Evolutionary conservation across 2,797 vertebrate genomes (phyloP).

Genomic region (Alfaro cultratus): DNA sequence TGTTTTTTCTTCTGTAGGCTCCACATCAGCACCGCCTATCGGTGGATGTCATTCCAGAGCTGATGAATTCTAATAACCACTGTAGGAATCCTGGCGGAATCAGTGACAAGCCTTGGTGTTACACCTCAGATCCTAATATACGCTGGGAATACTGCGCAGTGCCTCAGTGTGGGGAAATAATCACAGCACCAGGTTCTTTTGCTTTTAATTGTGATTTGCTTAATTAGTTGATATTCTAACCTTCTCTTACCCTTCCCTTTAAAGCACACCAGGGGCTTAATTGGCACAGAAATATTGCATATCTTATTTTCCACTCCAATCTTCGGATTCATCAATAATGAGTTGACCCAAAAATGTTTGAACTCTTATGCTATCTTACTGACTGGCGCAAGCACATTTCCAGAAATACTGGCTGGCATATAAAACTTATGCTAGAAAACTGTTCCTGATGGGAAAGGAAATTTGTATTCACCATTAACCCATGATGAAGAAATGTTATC

Average conservation of each 20-base stretch:
- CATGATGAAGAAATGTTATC: neutral
- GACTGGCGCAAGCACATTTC: neutral
- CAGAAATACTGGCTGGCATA: neutral
- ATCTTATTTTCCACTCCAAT: neutral
- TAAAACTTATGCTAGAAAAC: neutral
- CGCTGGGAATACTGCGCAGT: conserved; percentile 91
- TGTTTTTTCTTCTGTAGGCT: conserved; percentile 58
- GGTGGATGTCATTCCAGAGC: conserved; percentile 87
- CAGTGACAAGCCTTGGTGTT: conserved; percentile 90
- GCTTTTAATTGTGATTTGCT: neutral
- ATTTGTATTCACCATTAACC: neutral
- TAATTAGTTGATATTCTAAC: neutral
- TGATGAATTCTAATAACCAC: conserved; percentile 84
- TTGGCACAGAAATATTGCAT: neutral
- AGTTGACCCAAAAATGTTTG: neutral
- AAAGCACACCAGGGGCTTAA: neutral
- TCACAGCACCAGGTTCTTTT: conserved; percentile 47
- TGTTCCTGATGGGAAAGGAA: neutral
- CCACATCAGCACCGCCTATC: conserved; percentile 87
- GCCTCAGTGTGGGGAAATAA: conserved; percentile 79
- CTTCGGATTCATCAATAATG: neutral
- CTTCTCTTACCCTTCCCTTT: neutral
- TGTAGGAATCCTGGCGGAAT: conserved; percentile 91
- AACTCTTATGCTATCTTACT: neutral
- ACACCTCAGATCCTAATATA: conserved; percentile 82